Evolutionary conservation across 2,113 vertebrate genomes (phyloP), one percentile per base, ranked within the genome.

Genomic region (Machaerirhynchus nigripectus): DNA sequence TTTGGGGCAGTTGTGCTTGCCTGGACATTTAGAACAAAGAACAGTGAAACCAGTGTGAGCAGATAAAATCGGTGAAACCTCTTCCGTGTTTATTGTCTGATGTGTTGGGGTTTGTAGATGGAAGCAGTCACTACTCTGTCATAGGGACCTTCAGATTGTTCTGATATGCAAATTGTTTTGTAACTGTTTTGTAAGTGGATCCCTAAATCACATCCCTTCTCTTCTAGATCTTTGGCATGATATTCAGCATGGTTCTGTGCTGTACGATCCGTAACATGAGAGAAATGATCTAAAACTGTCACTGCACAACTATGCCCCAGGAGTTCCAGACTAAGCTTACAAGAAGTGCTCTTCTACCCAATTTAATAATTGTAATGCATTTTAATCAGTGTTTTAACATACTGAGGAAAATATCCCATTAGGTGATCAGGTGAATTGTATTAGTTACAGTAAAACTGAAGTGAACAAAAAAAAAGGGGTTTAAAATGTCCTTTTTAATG

Each of bases 161-260:
- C 74, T 92, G 60, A 78, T 49, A 50, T n/a, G 26, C 69, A 67
- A 21, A 26, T 56, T 81, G n/a, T 63, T 82, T 76, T 69, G 11
- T 53, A 73, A 71, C 33, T 60, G 53, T 70, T 87, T 55, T 94
- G 22, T 70, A 63, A 95, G 39, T 64, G 59, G 69, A 57, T 89
- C 57, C 81, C 70, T 98, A 97, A 98, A 71, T 65, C 50, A 27
- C 69, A 60, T 84, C 92, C 90, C 88, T 97, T 98, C 90, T 96
- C 59, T 98, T 90, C 80, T 97, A 99, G 99, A 98, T 99, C 95
- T 99, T 99, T 64, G 99, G 99, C 95, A 99, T 99, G 99, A 98
- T 99, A 96, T 99, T 99, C 98, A 99, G 99, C 94, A 99, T 99
- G 99, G 98, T 99, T 87, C 98, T 99, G 64, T 99, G 99, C 97